phyloP scores from a whole-genome alignment of 2,797 vertebrate genomes.

The Eulemur albifrons region DNA sequence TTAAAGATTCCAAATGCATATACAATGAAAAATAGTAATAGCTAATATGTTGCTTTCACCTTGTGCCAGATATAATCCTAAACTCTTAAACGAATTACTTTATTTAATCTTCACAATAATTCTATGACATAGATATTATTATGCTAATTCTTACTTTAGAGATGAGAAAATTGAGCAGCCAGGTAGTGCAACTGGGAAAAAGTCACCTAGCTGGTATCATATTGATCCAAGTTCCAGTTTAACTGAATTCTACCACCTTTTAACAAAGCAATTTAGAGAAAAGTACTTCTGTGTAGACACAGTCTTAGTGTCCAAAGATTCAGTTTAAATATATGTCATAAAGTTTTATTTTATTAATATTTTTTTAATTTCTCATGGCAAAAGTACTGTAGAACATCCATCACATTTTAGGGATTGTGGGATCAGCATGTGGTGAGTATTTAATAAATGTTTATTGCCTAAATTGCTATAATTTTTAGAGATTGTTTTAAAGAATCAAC shows the following conservation, averaged over 20 bases:
- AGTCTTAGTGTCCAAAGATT: not conserved
- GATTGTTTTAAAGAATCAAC: conserved; percentile 60
- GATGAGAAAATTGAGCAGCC: not conserved
- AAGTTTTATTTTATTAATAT: not conserved
- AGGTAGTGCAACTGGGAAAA: not conserved
- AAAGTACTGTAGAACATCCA: not conserved
- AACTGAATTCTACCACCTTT: not conserved
- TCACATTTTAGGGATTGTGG: not conserved
- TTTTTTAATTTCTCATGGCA: not conserved
- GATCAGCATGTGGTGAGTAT: not conserved
- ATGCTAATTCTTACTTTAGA: conserved; percentile 9
- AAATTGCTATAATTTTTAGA: not conserved
- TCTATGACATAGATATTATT: not conserved
- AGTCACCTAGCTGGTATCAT: not conserved
- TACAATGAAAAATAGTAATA: not conserved
- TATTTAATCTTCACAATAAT: not conserved
- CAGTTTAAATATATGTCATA: not conserved
- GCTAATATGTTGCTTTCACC: not conserved
- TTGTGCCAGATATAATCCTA: not conserved
- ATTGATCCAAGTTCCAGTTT: not conserved
- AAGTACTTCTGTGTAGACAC: not conserved
- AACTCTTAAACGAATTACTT: not conserved
- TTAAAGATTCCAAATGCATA: not conserved
- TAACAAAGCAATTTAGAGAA: conserved; percentile 25
- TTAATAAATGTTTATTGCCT: not conserved